Base-by-base conservation (phyloP, 2,888 invertebrate genomes). In the Holacanthella duospinosa region DNA sequence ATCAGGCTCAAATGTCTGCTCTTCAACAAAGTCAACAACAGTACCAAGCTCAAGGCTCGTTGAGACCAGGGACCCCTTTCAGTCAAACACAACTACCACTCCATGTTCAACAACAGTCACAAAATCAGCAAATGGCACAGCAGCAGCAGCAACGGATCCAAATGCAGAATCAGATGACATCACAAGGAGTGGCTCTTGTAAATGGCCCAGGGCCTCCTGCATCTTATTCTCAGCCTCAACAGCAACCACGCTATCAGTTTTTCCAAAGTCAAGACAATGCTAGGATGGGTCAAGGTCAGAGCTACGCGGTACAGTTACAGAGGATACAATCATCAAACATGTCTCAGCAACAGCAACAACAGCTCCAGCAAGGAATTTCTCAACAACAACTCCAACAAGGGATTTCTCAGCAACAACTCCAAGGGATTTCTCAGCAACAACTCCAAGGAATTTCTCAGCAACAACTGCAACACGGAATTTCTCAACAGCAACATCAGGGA, bases 1-100 rank as follows among this genome's bases (percentile, higher is more conserved):
- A 67, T 62, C 66, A 66, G 21, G 66, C 65, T 27, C 66, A 66
- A 60, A 29, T 66, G 44, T 28, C 65, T 60, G 64, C 66, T 48
- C 64, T 66, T 62, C 64, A 65, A 58, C 65, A 56, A 2, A 63
- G 59, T 24, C 68, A 64, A 26, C 62, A 64, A 9, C 58, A 58
- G 21, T 3, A 24, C 6, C 58, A 58, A 24, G 19, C 4, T n/a
- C 48, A 36, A 36, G 36, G 36, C 6, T 9, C 16, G 36, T 9
- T 36, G 36, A 36, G 36, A 16, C n/a, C n/a, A n/a, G n/a, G n/a
- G n/a, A n/a, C n/a, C n/a, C n/a, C 9, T 36, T 48, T 48, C 21
- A n/a, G 16, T 48, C 48, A 48, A 21, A 48, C 6, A 4, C 36
- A 36, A 16, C 9, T 36, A 6, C 6, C 36, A 36, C 6, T 36